Evolutionary conservation across 2,888 invertebrate genomes (phyloP), one percentile per base, ranked within the genome.

Genomic region (Limnephilus auricula): DNA sequence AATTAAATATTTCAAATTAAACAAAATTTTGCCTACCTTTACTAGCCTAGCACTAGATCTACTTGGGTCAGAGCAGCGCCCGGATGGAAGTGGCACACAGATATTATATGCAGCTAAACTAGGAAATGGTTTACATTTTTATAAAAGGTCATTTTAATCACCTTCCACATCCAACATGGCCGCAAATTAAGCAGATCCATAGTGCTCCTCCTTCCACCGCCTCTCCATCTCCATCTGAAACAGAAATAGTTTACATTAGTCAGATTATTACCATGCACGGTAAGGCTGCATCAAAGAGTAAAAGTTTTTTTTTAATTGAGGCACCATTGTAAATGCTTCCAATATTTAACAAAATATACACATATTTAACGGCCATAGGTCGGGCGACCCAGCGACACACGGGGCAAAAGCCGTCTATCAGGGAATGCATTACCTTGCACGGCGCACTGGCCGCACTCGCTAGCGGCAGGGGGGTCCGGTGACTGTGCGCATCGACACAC

Each of bases 181-280:
- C 99, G 94, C 99, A 99, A 93, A 99, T 99, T 90, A 99, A 96
- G 94, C 99, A 99, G 94, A 99, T 99, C 99, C 99, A 99, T 6
- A 99, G 96, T 90, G 99, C 97, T 94, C 98, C 98, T 0, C 97
- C 96, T 90, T 96, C 96, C 32, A 95, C 95, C 6, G 95, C 95
- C 78, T 96, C 95, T 94, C 82, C 92, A 87, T 93, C 93, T 34
- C 90, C 82, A 84, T 85, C 90, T 90, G 88, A 80, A 90, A 80
- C n/a, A 34, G 37, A 37, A 32, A 40, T 79, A 25, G 5, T 65
- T 65, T 5, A 18, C 18, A 6, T 65, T 65, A 32, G 15, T 79
- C 84, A 37, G 45, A 37, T 12, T 40, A 40, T 12, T 40, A 40
- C 10, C 12, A 1, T 10, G 37, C 37, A 37, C 37, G 1, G 10